These are phyloP conservation scores for Carlito syrichta DNA, from an alignment of 2,113 vertebrate genomes.

Conservation along the genomic window DNA sequence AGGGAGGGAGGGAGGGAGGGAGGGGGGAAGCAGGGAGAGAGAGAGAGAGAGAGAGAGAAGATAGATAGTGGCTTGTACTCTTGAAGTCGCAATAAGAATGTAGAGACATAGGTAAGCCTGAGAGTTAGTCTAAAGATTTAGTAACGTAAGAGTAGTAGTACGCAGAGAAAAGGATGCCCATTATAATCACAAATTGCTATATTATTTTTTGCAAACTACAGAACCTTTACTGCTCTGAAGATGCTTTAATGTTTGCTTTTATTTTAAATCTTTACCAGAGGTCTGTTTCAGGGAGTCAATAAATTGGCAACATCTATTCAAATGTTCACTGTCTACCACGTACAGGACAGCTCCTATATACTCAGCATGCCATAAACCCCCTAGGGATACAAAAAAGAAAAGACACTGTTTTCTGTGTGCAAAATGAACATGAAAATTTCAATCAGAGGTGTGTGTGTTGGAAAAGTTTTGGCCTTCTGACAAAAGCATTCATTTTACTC, in stretches of 20 bases:
- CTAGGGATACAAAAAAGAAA: background rate
- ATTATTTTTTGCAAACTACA: background rate
- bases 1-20: too few relatives aligned
- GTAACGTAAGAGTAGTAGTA: background rate
- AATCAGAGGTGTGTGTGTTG: background rate
- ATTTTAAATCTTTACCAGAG: background rate
- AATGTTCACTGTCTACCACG: background rate
- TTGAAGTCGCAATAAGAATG: background rate
- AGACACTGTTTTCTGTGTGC: background rate
- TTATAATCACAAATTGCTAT: background rate
- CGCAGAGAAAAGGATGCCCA: background rate
- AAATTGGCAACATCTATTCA: background rate
- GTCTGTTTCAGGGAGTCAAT: background rate
- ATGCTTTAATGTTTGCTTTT: background rate
- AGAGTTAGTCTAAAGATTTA: background rate
- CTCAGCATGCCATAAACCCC: background rate
- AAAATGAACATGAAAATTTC: background rate
- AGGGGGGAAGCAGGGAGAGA: too few relatives aligned
- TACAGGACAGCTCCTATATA: background rate
- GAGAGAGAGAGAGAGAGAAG: too few relatives aligned
- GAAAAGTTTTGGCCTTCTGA: background rate
- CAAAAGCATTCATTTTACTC: background rate
- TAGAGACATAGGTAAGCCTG: background rate
- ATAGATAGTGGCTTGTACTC: background rate
- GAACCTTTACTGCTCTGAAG: background rate